Evolutionary conservation across 1,140 invertebrate species (phyloP), one percentile per base, ranked within the genome.

Genomic region (Pantala flavescens): DNA sequence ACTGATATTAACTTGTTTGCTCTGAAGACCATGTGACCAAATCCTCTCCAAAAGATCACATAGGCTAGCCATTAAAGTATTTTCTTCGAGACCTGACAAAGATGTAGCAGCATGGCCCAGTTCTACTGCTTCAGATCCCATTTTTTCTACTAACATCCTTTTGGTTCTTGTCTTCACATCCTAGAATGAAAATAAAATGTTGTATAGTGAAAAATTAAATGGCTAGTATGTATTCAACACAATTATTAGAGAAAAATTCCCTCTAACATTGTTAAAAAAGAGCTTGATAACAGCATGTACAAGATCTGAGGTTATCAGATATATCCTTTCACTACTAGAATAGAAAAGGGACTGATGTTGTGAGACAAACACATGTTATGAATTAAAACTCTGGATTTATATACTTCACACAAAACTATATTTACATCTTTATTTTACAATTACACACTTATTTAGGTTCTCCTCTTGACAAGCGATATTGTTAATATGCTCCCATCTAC

Each of bases 11-110:
- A 88, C 88, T 83, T 97, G 93, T 83, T 98, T 98, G 63, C 91
- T 92, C 81, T 97, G 95, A 21, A 99, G 82, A 0, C 97, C 98
- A 83, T 99, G 97, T 0, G 94, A 95, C 98, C 98, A 99, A 70
- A 99, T 93, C 77, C 98, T 87, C 84, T 99, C 98, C 16, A 99
- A 82, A 43, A 99, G 87, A 85, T 99, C 98, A 85, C 98, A 99
- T 0, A 99, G 86, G 79, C 95, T 94, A 16, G 96, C 96, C 11
- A 99, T 98, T 74, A 99, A 86, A 0, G 97, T 99, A 80, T 97
- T 99, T 82, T 99, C 98, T 85, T 99, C 98, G 77, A 88, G 36
- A 80, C 84, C 86, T 3, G n/a, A 24, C 11, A 55, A 84, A 24
- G 86, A 82, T 85, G 89, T 82, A 79, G 88, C 85, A 81, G 91